Evolutionary conservation across 2,888 invertebrate genomes (phyloP).

Genomic region (Erpobdella octoculata): DNA sequence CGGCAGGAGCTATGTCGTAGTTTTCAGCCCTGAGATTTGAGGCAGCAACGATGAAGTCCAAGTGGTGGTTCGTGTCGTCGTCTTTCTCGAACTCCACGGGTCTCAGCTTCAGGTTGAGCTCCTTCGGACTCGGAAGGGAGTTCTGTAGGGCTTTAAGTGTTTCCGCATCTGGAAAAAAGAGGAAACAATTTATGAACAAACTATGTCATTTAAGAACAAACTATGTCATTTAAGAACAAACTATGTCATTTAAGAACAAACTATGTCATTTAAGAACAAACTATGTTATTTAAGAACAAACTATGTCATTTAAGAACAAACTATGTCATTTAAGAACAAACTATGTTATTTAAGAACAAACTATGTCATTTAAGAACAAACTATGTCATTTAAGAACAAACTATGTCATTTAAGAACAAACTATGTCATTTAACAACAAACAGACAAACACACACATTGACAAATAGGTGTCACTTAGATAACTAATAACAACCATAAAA

Average conservation of each 20-base stretch:
- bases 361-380: constrained; percentile 97
- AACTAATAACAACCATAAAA: neutral
- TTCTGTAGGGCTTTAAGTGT: constrained; percentile 25
- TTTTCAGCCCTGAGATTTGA: constrained; percentile 93
- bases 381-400: constrained; percentile 65
- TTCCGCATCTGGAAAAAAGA: constrained; percentile 30
- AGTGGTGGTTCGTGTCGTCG: constrained; percentile 92
- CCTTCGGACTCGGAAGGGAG: constrained; percentile 40
- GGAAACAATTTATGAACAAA: no score
- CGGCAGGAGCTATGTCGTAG: constrained; percentile 87
- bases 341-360: no score
- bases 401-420: neutral
- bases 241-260: no score
- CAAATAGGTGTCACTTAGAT: neutral
- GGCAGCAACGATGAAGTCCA: constrained; percentile 96
- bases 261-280: no score
- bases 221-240: no score
- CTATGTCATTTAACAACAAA: no score
- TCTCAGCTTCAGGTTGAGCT: constrained; percentile 41
- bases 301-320: no score
- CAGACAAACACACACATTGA: no score
- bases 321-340: no score
- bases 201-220: no score
- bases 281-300: no score
- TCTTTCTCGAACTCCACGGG: constrained; percentile 97